Evolutionary conservation across 2,113 vertebrate species (phyloP), one percentile per base, ranked within the genome.

Genomic region (Microtus montanus): DNA sequence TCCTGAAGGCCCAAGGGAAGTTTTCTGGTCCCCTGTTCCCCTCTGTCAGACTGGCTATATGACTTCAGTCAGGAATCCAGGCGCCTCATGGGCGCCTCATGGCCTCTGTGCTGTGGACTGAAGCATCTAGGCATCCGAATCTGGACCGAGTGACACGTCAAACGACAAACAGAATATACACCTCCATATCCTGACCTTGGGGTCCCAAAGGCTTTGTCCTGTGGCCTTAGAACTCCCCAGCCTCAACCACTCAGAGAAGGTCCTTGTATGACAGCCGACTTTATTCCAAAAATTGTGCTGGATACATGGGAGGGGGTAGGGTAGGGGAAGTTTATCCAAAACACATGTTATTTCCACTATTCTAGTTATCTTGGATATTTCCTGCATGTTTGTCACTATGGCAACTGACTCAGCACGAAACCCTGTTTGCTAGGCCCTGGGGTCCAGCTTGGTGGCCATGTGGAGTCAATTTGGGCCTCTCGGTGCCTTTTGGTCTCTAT

Each of bases 321-420:
- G 68, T 4, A 10, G 30, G 58, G 44, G 77, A 87, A 1, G 91
- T 97, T 98, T 98, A 98, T 98, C 97, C 96, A 97, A 98, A 99
- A 98, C 98, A 99, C 80, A 98, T 98, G 98, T 97, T 98, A 97
- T 97, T 95, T 2, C 96, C 98, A 95, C 98, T 97, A 97, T 98
- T 98, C 95, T 3, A 98, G 98, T 98, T 98, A 98, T 98, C 98
- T 98, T 97, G 98, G 97, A 98, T 98, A 98, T 98, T 98, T 98
- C 98, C 98, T 98, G 98, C 97, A 84, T 98, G 98, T 98, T 98
- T 98, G 97, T 98, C 97, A 96, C 98, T 96, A 97, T 97, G 98
- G 98, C 95, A 98, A 98, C 98, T 24, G 15, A 96, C 98, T 98
- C 98, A 96, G 98, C 97, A 97, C 78, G 97, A 98, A 98, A 97